These are phyloP conservation scores for Lepisosteus oculatus DNA, from an alignment of 2,113 vertebrate species.

Conservation along the genomic window DNA sequence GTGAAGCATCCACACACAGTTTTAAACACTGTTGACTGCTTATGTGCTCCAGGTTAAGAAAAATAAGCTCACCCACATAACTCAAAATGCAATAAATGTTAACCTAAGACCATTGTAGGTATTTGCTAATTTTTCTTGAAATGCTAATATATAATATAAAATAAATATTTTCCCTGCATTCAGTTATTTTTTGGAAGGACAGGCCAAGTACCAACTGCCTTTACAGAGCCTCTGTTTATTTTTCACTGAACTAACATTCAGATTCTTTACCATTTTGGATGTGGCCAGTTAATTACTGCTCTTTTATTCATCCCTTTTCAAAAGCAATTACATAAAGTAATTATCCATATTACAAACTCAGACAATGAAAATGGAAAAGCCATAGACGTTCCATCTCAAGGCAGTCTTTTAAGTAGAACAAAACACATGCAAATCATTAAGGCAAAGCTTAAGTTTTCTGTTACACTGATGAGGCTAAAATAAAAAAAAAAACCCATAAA, in stretches of 20 bases:
- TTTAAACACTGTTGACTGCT: neutral
- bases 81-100: neutral
- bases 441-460: neutral
- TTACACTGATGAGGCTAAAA: neutral
- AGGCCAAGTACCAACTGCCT: no score
- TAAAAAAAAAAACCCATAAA: neutral
- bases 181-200: no score
- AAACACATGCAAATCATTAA: neutral
- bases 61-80: neutral
- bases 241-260: no score
- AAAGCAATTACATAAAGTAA: conserved; percentile 2
- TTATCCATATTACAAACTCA: neutral
- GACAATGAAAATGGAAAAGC: neutral
- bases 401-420: conserved; percentile 5
- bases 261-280: no score
- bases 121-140: neutral
- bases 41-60: neutral
- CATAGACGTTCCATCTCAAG: neutral
- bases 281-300: no score
- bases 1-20: neutral
- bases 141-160: neutral
- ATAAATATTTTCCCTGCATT: no score
- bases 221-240: no score
- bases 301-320: neutral
- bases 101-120: neutral